Percentiles rank a stretch among this genome's conserved stretches.
These are phyloP conservation scores for Lethenteron camtschaticum DNA, from an alignment of 2,113 vertebrate genomes.

Conservation along the genomic window DNA sequence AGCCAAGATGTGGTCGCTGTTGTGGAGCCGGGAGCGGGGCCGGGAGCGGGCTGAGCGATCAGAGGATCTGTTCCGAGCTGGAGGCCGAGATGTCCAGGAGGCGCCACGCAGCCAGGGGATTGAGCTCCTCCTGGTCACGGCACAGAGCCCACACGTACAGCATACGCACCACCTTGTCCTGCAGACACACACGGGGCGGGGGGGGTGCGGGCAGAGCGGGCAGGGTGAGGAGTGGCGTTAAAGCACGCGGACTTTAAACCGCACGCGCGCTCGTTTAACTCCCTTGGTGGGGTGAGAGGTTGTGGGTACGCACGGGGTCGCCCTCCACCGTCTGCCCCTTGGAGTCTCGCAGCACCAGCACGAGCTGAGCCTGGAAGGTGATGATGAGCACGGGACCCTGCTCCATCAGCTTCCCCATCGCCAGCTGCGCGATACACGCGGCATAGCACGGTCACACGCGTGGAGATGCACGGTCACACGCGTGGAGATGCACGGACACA, in stretches of 20 bases:
- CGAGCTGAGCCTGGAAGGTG: slow-evolving; percentile 85
- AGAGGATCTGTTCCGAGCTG: slow-evolving; percentile 76
- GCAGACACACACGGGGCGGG: slow-evolving; percentile 6
- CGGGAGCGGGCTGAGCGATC: slow-evolving; percentile 14
- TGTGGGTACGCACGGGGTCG: slow-evolving; percentile 44
- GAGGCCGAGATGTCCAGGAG: slow-evolving; percentile 73
- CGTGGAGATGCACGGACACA: neutral
- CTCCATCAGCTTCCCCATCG: slow-evolving; percentile 98
- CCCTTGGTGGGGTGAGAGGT: too few species aligned
- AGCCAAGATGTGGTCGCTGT: too few species aligned
- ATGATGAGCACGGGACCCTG: slow-evolving; percentile 83
- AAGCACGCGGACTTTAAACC: too few species aligned
- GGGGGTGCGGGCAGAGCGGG: neutral
- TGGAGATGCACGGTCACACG: neutral
- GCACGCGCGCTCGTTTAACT: too few species aligned
- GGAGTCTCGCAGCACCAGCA: slow-evolving; percentile 57
- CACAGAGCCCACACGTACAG: slow-evolving; percentile 89
- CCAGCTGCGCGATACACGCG: slow-evolving; percentile 28
- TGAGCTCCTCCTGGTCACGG: slow-evolving; percentile 74
- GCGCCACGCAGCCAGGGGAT: slow-evolving; percentile 69
- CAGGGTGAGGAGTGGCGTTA: neutral
- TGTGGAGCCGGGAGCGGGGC: too few species aligned
- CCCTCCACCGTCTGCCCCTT: slow-evolving; percentile 74
- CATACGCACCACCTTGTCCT: slow-evolving; percentile 81
- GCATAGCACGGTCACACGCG: neutral